A percentile compares a stretch with the other conserved stretches of the same genome.
Conservation (phyloP, 1,140 invertebrate genomes). For the Rhyacophila brunnea region DNA sequence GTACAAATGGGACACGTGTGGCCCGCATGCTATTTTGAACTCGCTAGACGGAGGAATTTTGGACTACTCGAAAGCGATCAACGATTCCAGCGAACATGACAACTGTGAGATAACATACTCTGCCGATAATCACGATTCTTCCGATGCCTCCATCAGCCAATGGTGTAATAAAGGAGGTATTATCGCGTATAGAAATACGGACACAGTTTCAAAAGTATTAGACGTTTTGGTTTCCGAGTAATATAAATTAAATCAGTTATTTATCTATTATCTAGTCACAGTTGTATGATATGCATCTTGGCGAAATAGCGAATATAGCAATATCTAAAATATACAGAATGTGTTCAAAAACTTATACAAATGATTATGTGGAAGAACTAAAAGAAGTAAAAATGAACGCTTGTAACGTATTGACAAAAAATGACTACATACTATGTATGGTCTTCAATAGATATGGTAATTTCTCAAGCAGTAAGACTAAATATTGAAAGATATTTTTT, state of each 20-base stretch:
- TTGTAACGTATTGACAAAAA: no score
- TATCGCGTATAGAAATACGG: conserved; percentile 57
- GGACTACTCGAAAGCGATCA: conserved; percentile 44
- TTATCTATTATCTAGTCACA: conserved; percentile 17
- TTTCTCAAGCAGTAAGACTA: no score
- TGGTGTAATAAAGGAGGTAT: conserved; percentile 63
- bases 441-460: no score
- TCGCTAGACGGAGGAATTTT: conserved; percentile 66
- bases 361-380: no score
- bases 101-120: conserved; percentile 41
- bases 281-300: neutral
- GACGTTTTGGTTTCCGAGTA: conserved; percentile 18
- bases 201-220: conserved; percentile 34
- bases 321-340: no score
- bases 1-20: conserved; percentile 86
- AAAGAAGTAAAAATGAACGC: no score
- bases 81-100: conserved; percentile 33
- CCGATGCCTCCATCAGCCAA: conserved; percentile 33
- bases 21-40: conserved; percentile 73
- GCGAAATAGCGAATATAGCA: neutral
- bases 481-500: no score
- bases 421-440: no score
- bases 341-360: no score
- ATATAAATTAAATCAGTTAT: neutral
- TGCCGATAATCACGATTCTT: conserved; percentile 29